Conservation (phyloP, 2,797 vertebrate genomes). For the Odontamblyopus rebecca region DNA sequence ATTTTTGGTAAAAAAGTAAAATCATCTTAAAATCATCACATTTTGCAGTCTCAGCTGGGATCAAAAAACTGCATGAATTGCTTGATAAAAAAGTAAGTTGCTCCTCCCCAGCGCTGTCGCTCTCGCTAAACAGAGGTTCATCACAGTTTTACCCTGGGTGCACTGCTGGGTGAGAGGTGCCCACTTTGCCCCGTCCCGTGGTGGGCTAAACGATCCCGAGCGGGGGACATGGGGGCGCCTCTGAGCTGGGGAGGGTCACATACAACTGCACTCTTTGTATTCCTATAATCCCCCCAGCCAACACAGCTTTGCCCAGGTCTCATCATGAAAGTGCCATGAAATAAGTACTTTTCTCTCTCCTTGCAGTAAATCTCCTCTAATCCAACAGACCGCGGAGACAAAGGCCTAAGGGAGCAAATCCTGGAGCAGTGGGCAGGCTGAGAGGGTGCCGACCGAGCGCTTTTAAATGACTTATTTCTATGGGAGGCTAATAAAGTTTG, state of each 20-base stretch:
- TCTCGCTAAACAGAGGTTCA: conserved; percentile 16
- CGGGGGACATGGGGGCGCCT: conserved; percentile 47
- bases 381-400: conserved; percentile 80
- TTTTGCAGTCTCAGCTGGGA: too few species aligned
- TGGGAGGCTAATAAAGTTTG: conserved; percentile 85
- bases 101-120: background rate
- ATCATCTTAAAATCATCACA: too few species aligned
- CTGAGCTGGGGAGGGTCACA: conserved; percentile 73
- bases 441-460: conserved; percentile 78
- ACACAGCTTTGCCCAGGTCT: conserved; percentile 87
- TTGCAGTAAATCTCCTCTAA: conserved; percentile 85
- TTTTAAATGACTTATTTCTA: conserved; percentile 88
- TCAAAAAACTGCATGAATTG: too few species aligned
- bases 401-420: conserved; percentile 83
- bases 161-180: conserved; percentile 42
- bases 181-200: conserved; percentile 39
- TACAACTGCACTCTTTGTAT: conserved; percentile 84
- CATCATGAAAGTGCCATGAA: conserved; percentile 87
- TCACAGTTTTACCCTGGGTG: conserved; percentile 29
- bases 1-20: too few species aligned
- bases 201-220: conserved; percentile 52
- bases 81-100: too few species aligned
- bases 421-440: conserved; percentile 80
- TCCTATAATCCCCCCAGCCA: conserved; percentile 84
- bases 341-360: conserved; percentile 83